These are phyloP conservation scores for Micrasema longulum DNA, from an alignment of 1,140 invertebrate species.

Conservation along the genomic window DNA sequence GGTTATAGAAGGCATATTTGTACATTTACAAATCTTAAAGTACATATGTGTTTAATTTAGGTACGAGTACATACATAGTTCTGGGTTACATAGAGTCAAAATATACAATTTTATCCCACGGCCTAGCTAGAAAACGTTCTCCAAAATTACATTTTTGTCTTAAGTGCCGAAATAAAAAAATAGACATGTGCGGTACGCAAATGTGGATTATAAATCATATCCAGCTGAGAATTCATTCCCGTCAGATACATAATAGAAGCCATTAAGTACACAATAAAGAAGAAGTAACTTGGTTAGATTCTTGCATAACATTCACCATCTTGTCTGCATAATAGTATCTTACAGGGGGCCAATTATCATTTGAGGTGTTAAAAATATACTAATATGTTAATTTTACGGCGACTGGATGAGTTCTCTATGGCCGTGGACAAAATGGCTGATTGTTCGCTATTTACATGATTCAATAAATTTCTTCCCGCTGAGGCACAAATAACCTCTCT, in stretches of 20 bases:
- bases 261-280: conserved; percentile 14
- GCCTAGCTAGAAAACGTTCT: too few species aligned
- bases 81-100: too few species aligned
- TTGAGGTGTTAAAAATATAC: conserved; percentile 52
- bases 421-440: conserved; percentile 19
- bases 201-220: conserved; percentile 3
- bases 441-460: conserved; percentile 27
- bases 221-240: not conserved
- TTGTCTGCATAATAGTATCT: conserved; percentile 21
- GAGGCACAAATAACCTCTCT: too few species aligned
- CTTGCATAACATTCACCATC: conserved; percentile 14
- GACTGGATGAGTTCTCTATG: conserved; percentile 41
- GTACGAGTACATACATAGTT: too few species aligned
- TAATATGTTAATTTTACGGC: conserved; percentile 52
- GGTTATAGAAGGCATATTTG: too few species aligned
- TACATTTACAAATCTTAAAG: too few species aligned
- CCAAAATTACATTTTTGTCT: too few species aligned
- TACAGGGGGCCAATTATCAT: conserved; percentile 35
- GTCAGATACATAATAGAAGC: conserved; percentile 5
- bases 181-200: conserved; percentile 1
- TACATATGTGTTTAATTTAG: too few species aligned
- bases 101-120: too few species aligned
- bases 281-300: not conserved
- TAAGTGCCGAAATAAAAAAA: too few species aligned
- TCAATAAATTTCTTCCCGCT: conserved; percentile 23